Base-by-base conservation (phyloP, 2,888 invertebrate genomes). In the Stratiomys singularior region DNA sequence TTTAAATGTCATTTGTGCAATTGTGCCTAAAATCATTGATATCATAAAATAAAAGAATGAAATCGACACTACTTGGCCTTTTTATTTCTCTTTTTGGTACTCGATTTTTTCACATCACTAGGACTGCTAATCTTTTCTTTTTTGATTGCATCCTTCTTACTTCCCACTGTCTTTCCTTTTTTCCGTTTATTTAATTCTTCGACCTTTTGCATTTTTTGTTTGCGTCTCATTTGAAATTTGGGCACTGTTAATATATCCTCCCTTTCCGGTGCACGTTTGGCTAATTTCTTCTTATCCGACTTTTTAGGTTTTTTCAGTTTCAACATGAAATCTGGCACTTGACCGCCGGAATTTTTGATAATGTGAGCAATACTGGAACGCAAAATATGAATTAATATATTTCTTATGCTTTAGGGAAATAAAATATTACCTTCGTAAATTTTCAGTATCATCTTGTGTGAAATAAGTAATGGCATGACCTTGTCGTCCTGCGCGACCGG, bases 391-490 rank as follows among this genome's bases (percentile, higher is more conserved):
- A 37, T 47, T 1, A 3, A 37, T 37, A 37, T 37, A 37, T n/a
- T n/a, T n/a, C n/a, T 27, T 76, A 52, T 21, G 13, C 63, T 13
- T 18, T 13, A 3, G 21, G 7, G 27, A 28, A 21, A 15, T 18
- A 11, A 13, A 30, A 27, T 15, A 5, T 56, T 88, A 95, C 95
- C 94, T 95, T 84, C 96, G 89, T 7, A 99, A 89, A 87, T 96
- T 93, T 5, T 90, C 89, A n/a, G 92, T 92, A 86, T 99, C 99
- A 44, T 94, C 91, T 83, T 94, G 92, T 0, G 98, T 98, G 86
- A 97, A 99, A 88, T 96, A 98, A 0, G 99, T 99, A 64, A 99
- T 89, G 0, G 99, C 97, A 83, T 91, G 92, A 0, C 99, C 99
- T 64, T 87, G 90, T 79, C 94, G 91, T 0, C 98, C 98, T 1